Conservation (phyloP, 2,113 vertebrate species). For the Atrichornis clamosus region DNA sequence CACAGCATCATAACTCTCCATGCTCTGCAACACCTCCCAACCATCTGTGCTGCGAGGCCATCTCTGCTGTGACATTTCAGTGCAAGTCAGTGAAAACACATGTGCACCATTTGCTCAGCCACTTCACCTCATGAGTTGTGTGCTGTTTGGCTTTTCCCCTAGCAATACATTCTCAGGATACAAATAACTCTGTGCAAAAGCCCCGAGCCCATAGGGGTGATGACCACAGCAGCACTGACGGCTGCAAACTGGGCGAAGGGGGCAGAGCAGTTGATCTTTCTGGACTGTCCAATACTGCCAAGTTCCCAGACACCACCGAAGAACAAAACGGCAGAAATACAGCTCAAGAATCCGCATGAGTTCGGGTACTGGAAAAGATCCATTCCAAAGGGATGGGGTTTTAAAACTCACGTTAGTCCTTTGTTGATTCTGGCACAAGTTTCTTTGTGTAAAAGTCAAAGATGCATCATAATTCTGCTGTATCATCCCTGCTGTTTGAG, state of each 20-base stretch:
- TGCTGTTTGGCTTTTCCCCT: slow-evolving; percentile 12
- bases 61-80: slow-evolving; percentile 51
- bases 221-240: neutral
- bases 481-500: neutral
- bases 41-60: slow-evolving; percentile 39
- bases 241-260: neutral
- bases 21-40: neutral
- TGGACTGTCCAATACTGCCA: neutral
- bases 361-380: neutral
- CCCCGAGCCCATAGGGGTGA: neutral
- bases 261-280: neutral
- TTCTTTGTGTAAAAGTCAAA: neutral
- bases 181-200: neutral
- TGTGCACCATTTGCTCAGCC: neutral
- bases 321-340: neutral
- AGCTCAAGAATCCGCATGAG: neutral
- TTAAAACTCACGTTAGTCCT: neutral
- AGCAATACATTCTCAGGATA: neutral
- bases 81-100: neutral
- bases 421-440: neutral
- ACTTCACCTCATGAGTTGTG: neutral
- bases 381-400: neutral
- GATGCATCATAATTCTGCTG: neutral
- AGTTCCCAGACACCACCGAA: neutral
- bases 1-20: slow-evolving; percentile 2